A percentile compares a stretch with the other conserved stretches of the same genome.
These are phyloP conservation scores for Spheniscus mendiculus DNA, from an alignment of 2,113 vertebrate genomes.

Conservation along the genomic window DNA sequence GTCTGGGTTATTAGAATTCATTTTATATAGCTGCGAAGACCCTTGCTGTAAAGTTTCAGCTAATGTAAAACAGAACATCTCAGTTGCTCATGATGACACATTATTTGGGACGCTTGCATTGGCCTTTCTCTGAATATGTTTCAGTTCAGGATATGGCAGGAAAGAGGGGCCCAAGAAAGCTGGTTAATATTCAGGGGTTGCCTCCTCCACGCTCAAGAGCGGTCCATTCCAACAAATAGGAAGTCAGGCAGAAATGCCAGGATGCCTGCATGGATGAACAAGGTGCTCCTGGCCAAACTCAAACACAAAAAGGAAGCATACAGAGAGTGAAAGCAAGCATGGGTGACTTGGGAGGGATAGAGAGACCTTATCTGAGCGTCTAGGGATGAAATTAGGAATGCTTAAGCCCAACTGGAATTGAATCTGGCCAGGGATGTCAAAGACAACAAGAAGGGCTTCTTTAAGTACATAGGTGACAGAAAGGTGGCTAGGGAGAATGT, in stretches of 20 bases:
- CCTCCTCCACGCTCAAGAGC: background rate
- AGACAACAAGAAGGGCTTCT: background rate
- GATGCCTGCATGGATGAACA: background rate
- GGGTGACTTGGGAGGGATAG: background rate
- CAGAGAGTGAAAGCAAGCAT: background rate
- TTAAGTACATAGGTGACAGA: background rate
- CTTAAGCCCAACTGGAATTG: background rate
- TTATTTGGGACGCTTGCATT: background rate
- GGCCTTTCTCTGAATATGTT: background rate
- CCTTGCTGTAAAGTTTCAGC: background rate
- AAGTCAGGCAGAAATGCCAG: background rate
- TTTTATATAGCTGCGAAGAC: background rate
- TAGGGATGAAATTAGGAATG: background rate
- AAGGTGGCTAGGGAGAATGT: background rate
- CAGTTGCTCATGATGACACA: accelerated
- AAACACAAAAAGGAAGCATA: background rate
- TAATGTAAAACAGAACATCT: background rate
- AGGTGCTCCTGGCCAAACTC: background rate
- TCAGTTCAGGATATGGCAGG: background rate
- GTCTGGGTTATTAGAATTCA: background rate
- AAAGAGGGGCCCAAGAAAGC: background rate
- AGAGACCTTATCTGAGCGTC: background rate
- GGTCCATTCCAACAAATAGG: background rate
- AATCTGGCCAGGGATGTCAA: background rate
- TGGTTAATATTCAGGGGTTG: background rate